These are phyloP conservation scores for Serranus cabrilla DNA, from an alignment of 2,797 vertebrate genomes.

Conservation along the genomic window DNA sequence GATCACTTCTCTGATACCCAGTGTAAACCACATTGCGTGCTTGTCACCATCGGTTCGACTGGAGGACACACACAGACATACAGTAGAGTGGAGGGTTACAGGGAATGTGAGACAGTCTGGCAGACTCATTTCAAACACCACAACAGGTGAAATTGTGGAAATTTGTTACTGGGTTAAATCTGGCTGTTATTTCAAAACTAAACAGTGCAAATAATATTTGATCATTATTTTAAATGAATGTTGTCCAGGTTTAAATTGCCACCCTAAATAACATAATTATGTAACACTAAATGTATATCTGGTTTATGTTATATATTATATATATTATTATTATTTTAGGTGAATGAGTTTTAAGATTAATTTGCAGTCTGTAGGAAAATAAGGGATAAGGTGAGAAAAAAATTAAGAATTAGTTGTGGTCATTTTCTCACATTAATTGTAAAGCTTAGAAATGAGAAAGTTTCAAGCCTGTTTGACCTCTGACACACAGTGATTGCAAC, in stretches of 20 bases:
- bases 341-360: neutral
- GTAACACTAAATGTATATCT: neutral
- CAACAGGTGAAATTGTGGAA: neutral
- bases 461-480: too few species aligned
- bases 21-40: constrained; percentile 95
- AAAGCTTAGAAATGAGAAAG: too few species aligned
- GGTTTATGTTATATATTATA: neutral
- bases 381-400: neutral
- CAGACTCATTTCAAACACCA: neutral
- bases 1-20: constrained; percentile 94
- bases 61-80: constrained; percentile 40
- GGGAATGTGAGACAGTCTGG: neutral
- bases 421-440: neutral
- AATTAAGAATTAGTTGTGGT: neutral
- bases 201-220: neutral
- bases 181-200: neutral
- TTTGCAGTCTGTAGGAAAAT: neutral
- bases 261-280: neutral
- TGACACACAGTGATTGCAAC: too few species aligned
- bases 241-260: neutral
- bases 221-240: neutral
- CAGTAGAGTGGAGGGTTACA: neutral
- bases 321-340: neutral
- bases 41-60: constrained; percentile 92
- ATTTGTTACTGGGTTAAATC: neutral